Evolutionary conservation across 2,888 invertebrate genomes (phyloP).

Genomic region (Apamea crenata): DNA sequence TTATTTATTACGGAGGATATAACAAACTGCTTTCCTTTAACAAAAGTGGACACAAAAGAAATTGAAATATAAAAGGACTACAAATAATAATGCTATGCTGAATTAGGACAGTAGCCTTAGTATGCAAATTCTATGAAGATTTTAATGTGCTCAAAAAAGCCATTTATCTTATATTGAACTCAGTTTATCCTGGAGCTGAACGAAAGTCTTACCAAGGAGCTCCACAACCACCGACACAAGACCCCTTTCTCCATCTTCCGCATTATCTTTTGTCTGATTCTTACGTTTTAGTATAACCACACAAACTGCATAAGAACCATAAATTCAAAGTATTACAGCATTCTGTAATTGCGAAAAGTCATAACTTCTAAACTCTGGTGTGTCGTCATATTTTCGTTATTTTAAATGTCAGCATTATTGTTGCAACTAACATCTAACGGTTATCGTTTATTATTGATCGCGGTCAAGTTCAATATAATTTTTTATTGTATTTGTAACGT

Average conservation of each 20-base stretch:
- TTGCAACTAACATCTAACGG: constrained; percentile 18
- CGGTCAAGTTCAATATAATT: constrained; percentile 41
- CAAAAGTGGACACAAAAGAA: background rate
- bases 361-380: constrained; percentile 1
- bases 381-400: constrained; percentile 28
- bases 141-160: background rate
- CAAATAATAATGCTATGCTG: background rate
- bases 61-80: background rate
- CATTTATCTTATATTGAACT: background rate
- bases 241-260: background rate
- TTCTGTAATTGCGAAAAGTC: constrained; percentile 27
- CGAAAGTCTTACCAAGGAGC: background rate
- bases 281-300: background rate
- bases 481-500: constrained; percentile 2
- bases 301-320: constrained; percentile 8
- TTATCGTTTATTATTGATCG: constrained; percentile 31
- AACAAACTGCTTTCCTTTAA: background rate
- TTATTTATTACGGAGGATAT: constrained; percentile 72
- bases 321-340: constrained; percentile 24
- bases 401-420: constrained; percentile 37
- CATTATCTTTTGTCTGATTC: background rate
- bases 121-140: background rate
- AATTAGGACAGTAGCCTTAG: background rate
- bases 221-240: background rate
- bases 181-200: background rate